Evolutionary conservation across 1,140 invertebrate species (phyloP), one percentile per base, ranked within the genome.

Genomic region (Oppia nitens): DNA sequence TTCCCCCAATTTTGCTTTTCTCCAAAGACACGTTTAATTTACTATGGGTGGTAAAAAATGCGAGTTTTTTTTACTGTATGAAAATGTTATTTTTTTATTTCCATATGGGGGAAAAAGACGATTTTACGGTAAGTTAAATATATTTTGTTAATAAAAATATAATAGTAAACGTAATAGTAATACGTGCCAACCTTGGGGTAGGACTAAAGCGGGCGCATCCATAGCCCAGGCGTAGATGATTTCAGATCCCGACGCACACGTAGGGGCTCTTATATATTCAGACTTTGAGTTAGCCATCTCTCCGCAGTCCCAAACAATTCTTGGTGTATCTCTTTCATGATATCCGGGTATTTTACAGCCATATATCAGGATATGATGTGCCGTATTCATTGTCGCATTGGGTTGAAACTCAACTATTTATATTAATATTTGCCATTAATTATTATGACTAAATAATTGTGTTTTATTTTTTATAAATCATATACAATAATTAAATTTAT

Each of bases 171-270:
- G 40, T 58, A 50, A 12, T 54, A 63, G 60, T 62, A 66, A n/a
- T n/a, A n/a, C n/a, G n/a, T n/a, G n/a, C n/a, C n/a, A n/a, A 40
- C 83, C 87, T 58, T 85, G 71, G 0, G 95, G 95, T 52, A 98
- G 70, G 47, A 81, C 71, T 3, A 97, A 74, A 29, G 77, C 77
- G 2, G 91, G 89, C 0, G 95, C 94, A 73, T 97, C 88, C 68
- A 87, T 78, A 2, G 92, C 94, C 94, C 94, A 98, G 0, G 93
- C 93, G 73, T 96, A 98, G 21, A 98, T 77, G 61, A 97, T 87
- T 80, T 91, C 68, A 3, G 68, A 71, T 0, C 68, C 70, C 11
- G 48, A 20, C 14, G 53, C 63, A 53, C 72, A 73, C 0, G 67
- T 64, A 9, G 72, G 66, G 0, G 68, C 67, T 26, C 56, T 40